phyloP scores from a whole-genome alignment of 2,888 invertebrate species.

The Oasisia sp. region DNA sequence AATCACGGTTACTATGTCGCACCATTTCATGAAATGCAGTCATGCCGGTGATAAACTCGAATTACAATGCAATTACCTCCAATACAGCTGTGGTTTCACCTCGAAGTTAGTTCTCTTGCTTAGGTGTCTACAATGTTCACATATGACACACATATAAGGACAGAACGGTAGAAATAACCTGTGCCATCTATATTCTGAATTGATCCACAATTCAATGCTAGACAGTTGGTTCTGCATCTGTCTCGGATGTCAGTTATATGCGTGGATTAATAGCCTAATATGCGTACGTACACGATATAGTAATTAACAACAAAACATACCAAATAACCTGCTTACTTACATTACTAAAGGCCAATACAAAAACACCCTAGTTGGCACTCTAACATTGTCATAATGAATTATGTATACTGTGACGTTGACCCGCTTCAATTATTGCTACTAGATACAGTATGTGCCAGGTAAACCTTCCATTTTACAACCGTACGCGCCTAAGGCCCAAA shows the following conservation, averaged over 20 bases:
- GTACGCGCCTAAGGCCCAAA: too few species aligned
- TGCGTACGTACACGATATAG: not conserved
- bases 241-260: not conserved
- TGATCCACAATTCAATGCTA: not conserved
- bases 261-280: not conserved
- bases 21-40: not conserved
- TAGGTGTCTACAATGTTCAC: not conserved
- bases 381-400: not conserved
- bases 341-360: not conserved
- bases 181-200: not conserved
- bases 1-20: not conserved
- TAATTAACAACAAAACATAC: constrained; percentile 5
- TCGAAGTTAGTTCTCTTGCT: not conserved
- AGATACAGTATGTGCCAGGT: not conserved
- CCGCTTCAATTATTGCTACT: not conserved
- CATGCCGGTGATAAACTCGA: not conserved
- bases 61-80: not conserved
- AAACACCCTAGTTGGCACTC: not conserved
- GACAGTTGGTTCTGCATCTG: not conserved
- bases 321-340: not conserved
- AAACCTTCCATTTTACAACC: too few species aligned
- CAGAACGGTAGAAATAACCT: not conserved
- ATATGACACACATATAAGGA: not conserved
- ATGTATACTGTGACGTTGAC: not conserved
- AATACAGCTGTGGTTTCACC: not conserved